These are phyloP conservation scores for Loris lydekkerianus DNA, from an alignment of 2,797 vertebrate species.

Conservation along the genomic window DNA sequence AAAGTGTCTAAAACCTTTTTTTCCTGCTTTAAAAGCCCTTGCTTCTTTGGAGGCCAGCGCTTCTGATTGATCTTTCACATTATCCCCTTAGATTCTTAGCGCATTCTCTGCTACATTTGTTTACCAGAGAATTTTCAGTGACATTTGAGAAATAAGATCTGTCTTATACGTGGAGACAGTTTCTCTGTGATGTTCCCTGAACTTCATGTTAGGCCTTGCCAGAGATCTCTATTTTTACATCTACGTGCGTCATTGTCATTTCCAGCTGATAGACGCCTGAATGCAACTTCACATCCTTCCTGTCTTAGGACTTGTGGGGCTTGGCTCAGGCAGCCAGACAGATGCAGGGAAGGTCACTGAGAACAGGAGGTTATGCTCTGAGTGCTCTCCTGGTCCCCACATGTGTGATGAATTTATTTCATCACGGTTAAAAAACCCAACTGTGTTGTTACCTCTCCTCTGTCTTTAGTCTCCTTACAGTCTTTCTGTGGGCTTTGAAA, in stretches of 20 bases:
- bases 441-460: conserved; percentile 1
- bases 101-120: conserved; percentile 33
- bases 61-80: conserved; percentile 35
- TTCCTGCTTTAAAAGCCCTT: conserved; percentile 39
- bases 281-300: conserved; percentile 72
- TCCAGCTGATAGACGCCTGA: conserved; percentile 71
- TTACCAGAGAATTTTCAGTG: conserved; percentile 60
- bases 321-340: conserved; percentile 52
- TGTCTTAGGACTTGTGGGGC: conserved; percentile 44
- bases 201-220: conserved; percentile 24
- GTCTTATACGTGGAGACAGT: conserved; percentile 53
- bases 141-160: conserved; percentile 62
- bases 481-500: conserved; percentile 53
- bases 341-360: conserved; percentile 51
- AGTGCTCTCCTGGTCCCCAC: conserved; percentile 7
- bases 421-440: background rate
- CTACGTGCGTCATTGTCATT: conserved; percentile 72
- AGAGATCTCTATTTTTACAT: conserved; percentile 77
- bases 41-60: background rate
- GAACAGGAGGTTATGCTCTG: background rate
- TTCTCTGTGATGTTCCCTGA: conserved; percentile 66
- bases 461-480: background rate
- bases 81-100: conserved; percentile 37
- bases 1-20: conserved; percentile 12
- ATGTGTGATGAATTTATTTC: background rate